Percentiles rank a stretch among this genome's conserved stretches.
Conservation (phyloP, 2,113 vertebrate genomes). For the Osmerus eperlanus region DNA sequence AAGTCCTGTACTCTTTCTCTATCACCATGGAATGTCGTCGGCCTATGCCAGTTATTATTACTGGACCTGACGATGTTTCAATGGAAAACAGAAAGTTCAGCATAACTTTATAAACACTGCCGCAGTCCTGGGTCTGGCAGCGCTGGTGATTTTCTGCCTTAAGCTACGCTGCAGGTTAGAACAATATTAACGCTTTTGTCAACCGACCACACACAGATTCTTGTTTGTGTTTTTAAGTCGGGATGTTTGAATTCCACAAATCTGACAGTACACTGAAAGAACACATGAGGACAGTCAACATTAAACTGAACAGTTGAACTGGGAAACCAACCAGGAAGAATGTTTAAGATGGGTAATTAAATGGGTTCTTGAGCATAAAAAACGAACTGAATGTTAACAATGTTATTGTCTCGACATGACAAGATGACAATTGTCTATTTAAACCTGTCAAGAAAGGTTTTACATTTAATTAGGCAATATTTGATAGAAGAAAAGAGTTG, state of each 20-base stretch:
- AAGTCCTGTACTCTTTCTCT: slow-evolving; percentile 5
- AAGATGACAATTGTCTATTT: background rate
- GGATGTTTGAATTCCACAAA: slow-evolving; percentile 7
- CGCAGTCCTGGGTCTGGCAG: background rate
- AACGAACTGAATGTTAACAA: background rate
- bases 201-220: background rate
- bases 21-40: slow-evolving; percentile 8
- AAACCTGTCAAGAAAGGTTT: too few species aligned
- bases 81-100: slow-evolving; percentile 11
- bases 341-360: background rate
- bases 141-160: background rate
- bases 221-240: background rate
- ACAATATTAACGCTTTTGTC: background rate
- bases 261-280: background rate
- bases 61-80: background rate
- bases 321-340: slow-evolving; percentile 10
- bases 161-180: background rate
- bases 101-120: slow-evolving; percentile 18
- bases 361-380: background rate
- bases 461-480: too few species aligned
- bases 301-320: slow-evolving; percentile 21
- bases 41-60: background rate
- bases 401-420: background rate
- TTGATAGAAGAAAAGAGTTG: too few species aligned
- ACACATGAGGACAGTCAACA: slow-evolving; percentile 4